Base-by-base conservation (phyloP, 2,888 invertebrate genomes). In the Spodoptera exigua region DNA sequence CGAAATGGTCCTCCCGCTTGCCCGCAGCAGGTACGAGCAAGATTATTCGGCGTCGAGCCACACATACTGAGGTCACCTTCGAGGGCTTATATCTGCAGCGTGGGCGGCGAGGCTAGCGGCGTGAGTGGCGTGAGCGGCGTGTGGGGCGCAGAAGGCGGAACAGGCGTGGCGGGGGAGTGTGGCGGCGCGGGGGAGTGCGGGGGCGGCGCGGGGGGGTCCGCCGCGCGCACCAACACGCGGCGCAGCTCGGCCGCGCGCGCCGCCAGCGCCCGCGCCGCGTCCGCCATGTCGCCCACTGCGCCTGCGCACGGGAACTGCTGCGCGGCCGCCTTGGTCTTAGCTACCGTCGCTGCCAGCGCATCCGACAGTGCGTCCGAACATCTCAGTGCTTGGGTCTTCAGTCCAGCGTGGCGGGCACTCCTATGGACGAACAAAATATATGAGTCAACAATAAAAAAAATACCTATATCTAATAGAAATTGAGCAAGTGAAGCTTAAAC, bases 261-360 rank as follows among this genome's bases (percentile, higher is more conserved):
- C 0, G 98, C 98, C 39, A 99, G 96, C 74, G 97, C 96, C 21
- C 98, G 96, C 35, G 99, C 97, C 4, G 98, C 96, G 84, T 98
- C 98, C 5, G 99, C 98, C 99, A 99, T 99, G 78, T 97, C 97
- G 76, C 98, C 98, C 14, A 98, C 98, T 0, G 98, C 98, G 36
- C 95, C 95, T 10, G 98, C 98, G 82, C 97, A 97, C 0, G 99
- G 99, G 89, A 98, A 99, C 90, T 98, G 97, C 61, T 97, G 95
- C 3, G 98, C 98, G 0, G 99, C 99, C 66, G 96, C 96, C 89
- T 98, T 98, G 0, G 98, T 98, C 84, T 98, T 97, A 18, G 96
- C 95, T 0, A 99, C 99, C 34, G 97, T 97, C 13, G 96, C 95
- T 37, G 97, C 97, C 4, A 98, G 89, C 1, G 97, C 97, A 81